These are phyloP conservation scores for Cataglyphis rosenhaueri DNA, from an alignment of 2,888 invertebrate species.

Conservation along the genomic window DNA sequence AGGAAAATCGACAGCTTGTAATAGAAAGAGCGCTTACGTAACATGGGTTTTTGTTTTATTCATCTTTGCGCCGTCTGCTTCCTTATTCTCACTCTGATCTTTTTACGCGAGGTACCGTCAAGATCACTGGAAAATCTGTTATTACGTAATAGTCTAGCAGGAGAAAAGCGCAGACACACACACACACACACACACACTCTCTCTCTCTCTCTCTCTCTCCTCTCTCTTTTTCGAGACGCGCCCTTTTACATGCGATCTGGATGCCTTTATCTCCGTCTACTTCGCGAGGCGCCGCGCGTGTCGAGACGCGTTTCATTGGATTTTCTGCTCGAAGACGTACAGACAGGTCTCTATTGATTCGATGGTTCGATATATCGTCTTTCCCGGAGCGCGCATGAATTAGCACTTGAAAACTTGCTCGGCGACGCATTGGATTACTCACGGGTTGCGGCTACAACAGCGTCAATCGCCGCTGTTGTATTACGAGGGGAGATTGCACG, in stretches of 20 bases:
- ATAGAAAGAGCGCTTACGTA: slow-evolving; percentile 35
- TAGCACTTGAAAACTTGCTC: slow-evolving; percentile 70
- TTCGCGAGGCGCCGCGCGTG: slow-evolving; percentile 79
- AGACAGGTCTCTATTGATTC: slow-evolving; percentile 82
- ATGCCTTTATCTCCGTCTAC: slow-evolving; percentile 62
- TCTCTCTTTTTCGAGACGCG: neutral
- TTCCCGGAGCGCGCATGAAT: slow-evolving; percentile 80
- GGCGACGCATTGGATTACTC: slow-evolving; percentile 72
- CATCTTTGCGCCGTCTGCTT: slow-evolving; percentile 41
- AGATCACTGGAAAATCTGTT: slow-evolving; percentile 51
- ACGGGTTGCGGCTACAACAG: slow-evolving; percentile 44
- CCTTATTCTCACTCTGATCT: slow-evolving; percentile 44
- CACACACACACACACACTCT: too few relatives aligned
- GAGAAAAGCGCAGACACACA: slow-evolving; percentile 34
- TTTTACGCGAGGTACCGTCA: slow-evolving; percentile 32
- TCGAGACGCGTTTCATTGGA: slow-evolving; percentile 81
- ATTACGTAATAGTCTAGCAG: slow-evolving; percentile 46
- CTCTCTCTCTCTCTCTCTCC: neutral
- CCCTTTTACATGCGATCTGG: slow-evolving; percentile 57
- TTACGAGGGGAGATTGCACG: slow-evolving; percentile 49
- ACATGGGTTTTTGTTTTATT: slow-evolving; percentile 40
- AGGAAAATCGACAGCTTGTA: slow-evolving; percentile 18
- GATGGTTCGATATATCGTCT: slow-evolving; percentile 77
- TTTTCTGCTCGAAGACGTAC: slow-evolving; percentile 81
- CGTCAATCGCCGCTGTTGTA: slow-evolving; percentile 71